These are phyloP conservation scores for Andrena hattorfiana DNA, from an alignment of 2,888 invertebrate genomes.

Conservation along the genomic window DNA sequence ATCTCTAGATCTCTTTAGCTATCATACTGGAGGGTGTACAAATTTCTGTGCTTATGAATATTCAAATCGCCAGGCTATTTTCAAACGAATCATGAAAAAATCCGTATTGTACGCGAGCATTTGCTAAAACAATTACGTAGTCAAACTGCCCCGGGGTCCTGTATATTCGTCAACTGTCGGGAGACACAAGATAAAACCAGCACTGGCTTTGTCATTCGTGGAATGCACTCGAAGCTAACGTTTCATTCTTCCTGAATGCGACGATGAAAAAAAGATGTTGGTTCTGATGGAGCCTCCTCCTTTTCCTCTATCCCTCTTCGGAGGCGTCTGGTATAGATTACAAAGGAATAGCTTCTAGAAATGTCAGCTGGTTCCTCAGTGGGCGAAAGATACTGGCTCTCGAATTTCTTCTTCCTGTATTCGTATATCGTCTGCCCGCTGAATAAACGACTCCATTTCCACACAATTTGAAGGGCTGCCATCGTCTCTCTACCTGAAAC, in stretches of 20 bases:
- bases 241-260: conserved; percentile 47
- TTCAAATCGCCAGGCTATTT: too few species aligned
- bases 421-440: conserved; percentile 14
- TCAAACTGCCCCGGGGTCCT: not conserved
- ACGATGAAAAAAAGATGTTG: conserved; percentile 47
- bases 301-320: conserved; percentile 35
- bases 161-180: conserved; percentile 26
- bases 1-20: too few species aligned
- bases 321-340: conserved; percentile 65
- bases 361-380: conserved; percentile 49
- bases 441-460: conserved; percentile 59
- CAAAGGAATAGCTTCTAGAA: conserved; percentile 67
- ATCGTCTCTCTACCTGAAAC: conserved; percentile 14
- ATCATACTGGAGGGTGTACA: too few species aligned
- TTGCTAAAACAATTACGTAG: too few species aligned
- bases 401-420: conserved; percentile 57
- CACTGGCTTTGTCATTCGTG: conserved; percentile 33
- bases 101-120: too few species aligned
- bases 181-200: conserved; percentile 16
- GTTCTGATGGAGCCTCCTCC: conserved; percentile 48
- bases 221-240: conserved; percentile 50
- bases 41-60: too few species aligned
- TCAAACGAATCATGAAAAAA: too few species aligned
- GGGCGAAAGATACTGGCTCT: conserved; percentile 55
- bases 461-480: conserved; percentile 8